Evolutionary conservation across 2,888 invertebrate genomes (phyloP), one percentile per base, ranked within the genome.

Genomic region (Polyploca ridens): DNA sequence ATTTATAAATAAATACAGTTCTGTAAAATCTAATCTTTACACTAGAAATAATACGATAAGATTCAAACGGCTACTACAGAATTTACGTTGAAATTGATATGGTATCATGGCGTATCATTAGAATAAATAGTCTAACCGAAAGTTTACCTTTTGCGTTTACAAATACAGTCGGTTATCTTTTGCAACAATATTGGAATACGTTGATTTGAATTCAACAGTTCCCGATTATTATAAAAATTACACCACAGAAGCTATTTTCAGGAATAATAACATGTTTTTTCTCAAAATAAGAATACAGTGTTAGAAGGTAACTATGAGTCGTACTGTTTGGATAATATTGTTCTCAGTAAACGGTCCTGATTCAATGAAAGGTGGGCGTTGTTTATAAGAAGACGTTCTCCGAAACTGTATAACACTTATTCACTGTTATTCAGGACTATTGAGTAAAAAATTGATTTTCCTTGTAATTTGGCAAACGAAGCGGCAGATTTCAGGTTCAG

Each of bases 41-140:
- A 54, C 54, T 54, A 54, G 54, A 54, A 54, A 54, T 54, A 5
- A 54, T 19, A 19, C 19, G 54, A 54, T 54, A 54, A 54, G 54
- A 54, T 54, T 54, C 49, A 49, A 54, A 54, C n/a, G 54, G 54
- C 63, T 67, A 71, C 72, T 70, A 75, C 68, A 64, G 66, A 72
- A 66, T 69, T 70, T 75, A 69, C 68, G 66, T 60, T 73, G 62
- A 69, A 73, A 67, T 33, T 54, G 54, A 54, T 54, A 54, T 54
- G 54, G 10, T 54, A 54, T 54, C 16, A 16, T 16, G 5, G n/a
- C 49, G 16, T 49, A 49, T 16, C 54, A 19, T 54, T 54, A 54
- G 54, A 54, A 54, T 19, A 19, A 19, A 19, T 54, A 19, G 0
- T 54, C 10, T 3, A 3, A 54, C 3, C 54, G n/a, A 54, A 54